phyloP scores from a whole-genome alignment of 2,113 vertebrate species.

The Rana temporaria region DNA sequence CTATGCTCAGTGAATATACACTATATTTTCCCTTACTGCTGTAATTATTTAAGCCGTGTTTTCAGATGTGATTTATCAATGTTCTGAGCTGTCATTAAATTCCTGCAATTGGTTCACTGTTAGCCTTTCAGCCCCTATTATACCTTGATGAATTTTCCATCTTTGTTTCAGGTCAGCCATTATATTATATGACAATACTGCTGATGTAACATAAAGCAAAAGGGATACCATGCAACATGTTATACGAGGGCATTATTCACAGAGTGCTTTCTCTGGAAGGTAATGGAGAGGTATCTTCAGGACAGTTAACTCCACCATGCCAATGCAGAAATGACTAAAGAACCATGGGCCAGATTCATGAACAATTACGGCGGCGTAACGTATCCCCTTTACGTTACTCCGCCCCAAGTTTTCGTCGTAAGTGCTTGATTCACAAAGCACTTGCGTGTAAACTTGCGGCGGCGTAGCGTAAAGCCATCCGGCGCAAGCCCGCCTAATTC shows the following conservation, averaged over 20 bases:
- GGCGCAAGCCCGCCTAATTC: no score
- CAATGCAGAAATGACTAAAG: not conserved
- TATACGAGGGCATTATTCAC: conserved; percentile 5
- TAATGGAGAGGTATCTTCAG: not conserved
- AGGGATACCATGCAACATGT: not conserved
- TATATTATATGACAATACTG: not conserved
- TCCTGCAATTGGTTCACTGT: not conserved
- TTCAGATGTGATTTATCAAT: conserved; percentile 29
- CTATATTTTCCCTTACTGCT: not conserved
- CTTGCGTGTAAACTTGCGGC: no score
- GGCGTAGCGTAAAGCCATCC: no score
- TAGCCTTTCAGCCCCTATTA: not conserved
- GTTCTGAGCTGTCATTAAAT: not conserved
- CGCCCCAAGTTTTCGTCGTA: no score
- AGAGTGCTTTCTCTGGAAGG: not conserved
- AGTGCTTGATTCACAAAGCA: no score
- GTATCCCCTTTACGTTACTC: no score
- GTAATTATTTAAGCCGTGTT: conserved; percentile 18
- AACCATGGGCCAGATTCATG: no score
- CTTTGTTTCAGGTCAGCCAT: not conserved
- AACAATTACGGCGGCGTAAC: no score
- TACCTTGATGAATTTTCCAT: not conserved
- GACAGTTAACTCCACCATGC: not conserved
- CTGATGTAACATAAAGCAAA: not conserved
- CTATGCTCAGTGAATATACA: conserved; percentile 5